Evolutionary conservation across 2,888 invertebrate genomes (phyloP).

Genomic region (Tetrapedia diversipes): DNA sequence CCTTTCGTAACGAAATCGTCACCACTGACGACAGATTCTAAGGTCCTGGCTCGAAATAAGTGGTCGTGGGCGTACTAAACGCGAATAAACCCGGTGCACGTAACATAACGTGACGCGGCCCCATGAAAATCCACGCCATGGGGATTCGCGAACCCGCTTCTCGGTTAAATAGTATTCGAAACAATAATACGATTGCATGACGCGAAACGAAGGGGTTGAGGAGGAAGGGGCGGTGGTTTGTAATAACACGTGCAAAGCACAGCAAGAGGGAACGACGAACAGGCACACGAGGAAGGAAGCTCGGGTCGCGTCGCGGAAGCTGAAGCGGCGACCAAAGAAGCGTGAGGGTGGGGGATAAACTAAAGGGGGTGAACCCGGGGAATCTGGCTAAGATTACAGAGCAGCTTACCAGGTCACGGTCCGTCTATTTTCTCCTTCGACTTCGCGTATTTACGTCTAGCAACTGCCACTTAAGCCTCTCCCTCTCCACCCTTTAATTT

Average conservation of each 20-base stretch:
- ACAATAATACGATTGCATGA: slow-evolving; percentile 34
- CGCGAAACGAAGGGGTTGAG: too few relatives aligned
- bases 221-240: background rate
- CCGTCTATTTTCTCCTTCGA: slow-evolving; percentile 31
- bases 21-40: background rate
- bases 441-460: slow-evolving; percentile 13
- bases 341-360: background rate
- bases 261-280: background rate
- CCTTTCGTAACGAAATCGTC: slow-evolving; percentile 6
- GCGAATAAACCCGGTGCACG: slow-evolving; percentile 42
- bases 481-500: background rate
- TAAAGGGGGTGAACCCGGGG: slow-evolving; percentile 22
- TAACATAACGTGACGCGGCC: slow-evolving; percentile 59
- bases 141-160: slow-evolving; percentile 38
- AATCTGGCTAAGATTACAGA: slow-evolving; percentile 46
- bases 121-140: slow-evolving; percentile 50
- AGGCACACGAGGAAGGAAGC: slow-evolving; percentile 13
- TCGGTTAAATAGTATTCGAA: slow-evolving; percentile 21
- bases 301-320: slow-evolving; percentile 26
- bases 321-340: slow-evolving; percentile 1
- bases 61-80: slow-evolving; percentile 16
- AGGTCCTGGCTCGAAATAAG: slow-evolving; percentile 29
- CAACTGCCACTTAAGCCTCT: background rate
- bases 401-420: slow-evolving; percentile 51
- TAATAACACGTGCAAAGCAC: slow-evolving; percentile 46